These are phyloP conservation scores for Platyrinchus mystaceus DNA, from an alignment of 2,797 vertebrate species.

Conservation along the genomic window DNA sequence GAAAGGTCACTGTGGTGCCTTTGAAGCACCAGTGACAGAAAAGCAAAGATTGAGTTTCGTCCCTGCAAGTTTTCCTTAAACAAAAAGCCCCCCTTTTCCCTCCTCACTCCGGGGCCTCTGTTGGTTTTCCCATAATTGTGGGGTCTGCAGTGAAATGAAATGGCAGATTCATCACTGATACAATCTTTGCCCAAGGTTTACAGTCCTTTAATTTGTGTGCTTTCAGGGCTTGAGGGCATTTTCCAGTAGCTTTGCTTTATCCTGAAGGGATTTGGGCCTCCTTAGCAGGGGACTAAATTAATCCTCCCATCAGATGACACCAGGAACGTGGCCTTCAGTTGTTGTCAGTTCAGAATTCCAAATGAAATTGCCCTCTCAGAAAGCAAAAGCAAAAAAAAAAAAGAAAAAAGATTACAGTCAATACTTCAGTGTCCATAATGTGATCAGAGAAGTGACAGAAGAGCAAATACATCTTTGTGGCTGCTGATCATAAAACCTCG, in stretches of 20 bases:
- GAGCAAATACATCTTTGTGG: not conserved
- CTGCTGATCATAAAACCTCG: not conserved
- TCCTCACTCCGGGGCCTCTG: conserved; percentile 11
- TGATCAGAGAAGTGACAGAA: not conserved
- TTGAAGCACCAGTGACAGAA: conserved; percentile 68
- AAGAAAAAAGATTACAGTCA: not conserved
- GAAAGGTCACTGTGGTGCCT: conserved; percentile 54
- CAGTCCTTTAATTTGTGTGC: conserved; percentile 50
- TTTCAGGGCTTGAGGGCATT: conserved; percentile 8
- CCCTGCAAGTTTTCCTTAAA: conserved; percentile 57
- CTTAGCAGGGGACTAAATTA: not conserved
- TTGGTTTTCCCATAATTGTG: conserved; percentile 47
- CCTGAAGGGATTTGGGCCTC: conserved; percentile 11
- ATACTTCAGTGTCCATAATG: not conserved
- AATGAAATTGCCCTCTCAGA: not conserved
- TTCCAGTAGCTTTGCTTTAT: conserved; percentile 42
- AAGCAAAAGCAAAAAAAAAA: not conserved
- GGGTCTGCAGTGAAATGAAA: conserved; percentile 36
- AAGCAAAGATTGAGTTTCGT: conserved; percentile 50
- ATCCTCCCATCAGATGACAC: conserved; percentile 1
- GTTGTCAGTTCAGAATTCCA: not conserved
- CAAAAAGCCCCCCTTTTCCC: conserved; percentile 31
- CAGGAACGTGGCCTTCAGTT: not conserved
- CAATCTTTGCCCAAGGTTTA: conserved; percentile 59
- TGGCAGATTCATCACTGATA: conserved; percentile 63